Conservation (phyloP, 2,113 vertebrate genomes). For the Tiliqua scincoides region DNA sequence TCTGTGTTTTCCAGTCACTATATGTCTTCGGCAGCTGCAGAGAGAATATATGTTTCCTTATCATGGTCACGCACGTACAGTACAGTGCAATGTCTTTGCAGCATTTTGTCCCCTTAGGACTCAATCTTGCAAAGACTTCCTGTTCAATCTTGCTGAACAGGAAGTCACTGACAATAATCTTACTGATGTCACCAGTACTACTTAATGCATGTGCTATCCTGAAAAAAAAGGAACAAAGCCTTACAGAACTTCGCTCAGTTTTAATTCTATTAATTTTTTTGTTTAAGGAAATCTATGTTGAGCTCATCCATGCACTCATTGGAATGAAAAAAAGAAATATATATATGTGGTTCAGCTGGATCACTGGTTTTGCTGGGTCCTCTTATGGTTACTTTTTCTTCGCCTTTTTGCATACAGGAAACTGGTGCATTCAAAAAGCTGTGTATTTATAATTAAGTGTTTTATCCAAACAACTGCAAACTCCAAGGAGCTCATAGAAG, state of each 20-base stretch:
- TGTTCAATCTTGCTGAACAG: background rate
- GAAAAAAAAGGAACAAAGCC: background rate
- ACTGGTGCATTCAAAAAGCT: background rate
- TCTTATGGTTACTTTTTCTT: background rate
- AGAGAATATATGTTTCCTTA: background rate
- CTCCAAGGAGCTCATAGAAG: too few relatives aligned
- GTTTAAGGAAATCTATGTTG: background rate
- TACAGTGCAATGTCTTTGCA: background rate
- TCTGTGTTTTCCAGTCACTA: background rate
- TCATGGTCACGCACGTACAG: background rate
- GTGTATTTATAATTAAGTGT: background rate
- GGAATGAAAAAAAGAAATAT: background rate
- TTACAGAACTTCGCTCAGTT: background rate
- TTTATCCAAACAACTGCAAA: too few relatives aligned
- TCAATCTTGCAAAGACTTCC: conserved; percentile 24
- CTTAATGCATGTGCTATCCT: background rate
- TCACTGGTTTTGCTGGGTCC: background rate
- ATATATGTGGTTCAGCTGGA: background rate
- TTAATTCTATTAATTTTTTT: too few relatives aligned
- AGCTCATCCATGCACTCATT: background rate
- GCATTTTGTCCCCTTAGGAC: background rate
- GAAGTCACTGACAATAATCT: conserved; percentile 7
- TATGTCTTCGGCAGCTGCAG: background rate
- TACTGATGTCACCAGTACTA: background rate
- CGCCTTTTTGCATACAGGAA: background rate